These are phyloP conservation scores for Notothenia rossii DNA, from an alignment of 2,113 vertebrate genomes.

Conservation along the genomic window DNA sequence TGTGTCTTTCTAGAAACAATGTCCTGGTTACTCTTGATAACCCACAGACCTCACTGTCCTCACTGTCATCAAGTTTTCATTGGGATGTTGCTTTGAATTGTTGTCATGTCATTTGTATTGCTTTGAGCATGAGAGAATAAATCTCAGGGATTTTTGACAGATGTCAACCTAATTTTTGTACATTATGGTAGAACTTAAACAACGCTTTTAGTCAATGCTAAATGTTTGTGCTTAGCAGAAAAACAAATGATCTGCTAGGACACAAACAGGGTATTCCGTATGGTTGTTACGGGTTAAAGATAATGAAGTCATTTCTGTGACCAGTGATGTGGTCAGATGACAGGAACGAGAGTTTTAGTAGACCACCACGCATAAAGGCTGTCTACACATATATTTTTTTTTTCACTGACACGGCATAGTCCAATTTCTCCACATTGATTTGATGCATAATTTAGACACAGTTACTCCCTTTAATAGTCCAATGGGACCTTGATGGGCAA, in stretches of 20 bases:
- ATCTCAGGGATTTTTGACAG: background rate
- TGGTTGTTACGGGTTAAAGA: no score
- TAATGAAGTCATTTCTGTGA: background rate
- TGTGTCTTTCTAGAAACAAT: slow-evolving; percentile 16
- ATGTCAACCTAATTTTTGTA: background rate
- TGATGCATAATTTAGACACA: slow-evolving; percentile 72
- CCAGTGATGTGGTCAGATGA: slow-evolving; percentile 11
- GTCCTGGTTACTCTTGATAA: background rate
- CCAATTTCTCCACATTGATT: slow-evolving; percentile 73
- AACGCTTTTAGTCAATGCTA: no score
- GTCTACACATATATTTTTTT: slow-evolving; percentile 14
- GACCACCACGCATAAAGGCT: slow-evolving; percentile 40
- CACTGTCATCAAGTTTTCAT: background rate
- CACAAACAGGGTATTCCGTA: no score
- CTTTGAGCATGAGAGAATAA: background rate
- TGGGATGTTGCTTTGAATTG: background rate
- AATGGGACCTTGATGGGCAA: slow-evolving; percentile 51
- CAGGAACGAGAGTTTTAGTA: slow-evolving; percentile 7
- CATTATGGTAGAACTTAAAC: background rate
- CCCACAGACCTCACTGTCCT: background rate
- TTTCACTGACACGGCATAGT: slow-evolving; percentile 60
- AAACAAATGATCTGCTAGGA: no score
- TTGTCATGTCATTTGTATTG: background rate
- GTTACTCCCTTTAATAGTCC: slow-evolving; percentile 39
- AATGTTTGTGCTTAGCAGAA: no score